Percentiles rank a stretch among this genome's conserved stretches.
Conservation (phyloP, 2,113 vertebrate species). For the Petrocephalus microphthalmus region DNA sequence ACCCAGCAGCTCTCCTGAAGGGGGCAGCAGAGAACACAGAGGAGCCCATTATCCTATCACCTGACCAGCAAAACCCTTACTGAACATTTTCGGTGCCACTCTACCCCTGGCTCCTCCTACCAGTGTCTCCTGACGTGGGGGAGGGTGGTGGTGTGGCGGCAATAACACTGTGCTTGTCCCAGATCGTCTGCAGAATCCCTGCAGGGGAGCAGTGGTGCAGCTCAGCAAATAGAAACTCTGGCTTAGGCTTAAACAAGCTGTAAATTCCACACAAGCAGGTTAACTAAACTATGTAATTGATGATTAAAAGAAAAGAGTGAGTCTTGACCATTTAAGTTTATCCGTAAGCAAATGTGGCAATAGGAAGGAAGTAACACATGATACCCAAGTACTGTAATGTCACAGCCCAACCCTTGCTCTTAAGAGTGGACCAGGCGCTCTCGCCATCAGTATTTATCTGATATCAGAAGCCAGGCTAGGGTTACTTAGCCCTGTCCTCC, state of each 20-base stretch:
- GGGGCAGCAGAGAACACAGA: conserved; percentile 20
- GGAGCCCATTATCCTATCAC: neutral
- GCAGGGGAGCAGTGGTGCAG: conserved; percentile 15
- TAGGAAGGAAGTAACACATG: neutral
- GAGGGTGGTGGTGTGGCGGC: conserved; percentile 92
- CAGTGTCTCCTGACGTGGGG: conserved; percentile 85
- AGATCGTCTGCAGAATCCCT: conserved; percentile 94
- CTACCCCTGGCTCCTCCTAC: conserved; percentile 54
- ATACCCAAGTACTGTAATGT: neutral
- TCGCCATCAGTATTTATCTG: neutral
- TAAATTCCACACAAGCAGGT: neutral
- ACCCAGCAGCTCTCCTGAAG: conserved; percentile 64
- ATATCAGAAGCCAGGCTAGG: neutral
- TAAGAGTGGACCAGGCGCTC: neutral
- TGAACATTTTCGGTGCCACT: neutral
- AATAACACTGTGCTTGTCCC: conserved; percentile 93
- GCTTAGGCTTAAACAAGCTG: neutral
- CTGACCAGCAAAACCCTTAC: neutral
- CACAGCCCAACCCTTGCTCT: neutral
- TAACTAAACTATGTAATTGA: neutral
- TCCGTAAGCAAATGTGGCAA: neutral
- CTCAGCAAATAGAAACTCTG: neutral
- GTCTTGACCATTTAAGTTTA: neutral
- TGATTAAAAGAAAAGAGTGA: neutral
- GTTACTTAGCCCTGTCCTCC: neutral